phyloP scores from a whole-genome alignment of 1,140 invertebrate genomes.

The Euura saliciscinereae region DNA sequence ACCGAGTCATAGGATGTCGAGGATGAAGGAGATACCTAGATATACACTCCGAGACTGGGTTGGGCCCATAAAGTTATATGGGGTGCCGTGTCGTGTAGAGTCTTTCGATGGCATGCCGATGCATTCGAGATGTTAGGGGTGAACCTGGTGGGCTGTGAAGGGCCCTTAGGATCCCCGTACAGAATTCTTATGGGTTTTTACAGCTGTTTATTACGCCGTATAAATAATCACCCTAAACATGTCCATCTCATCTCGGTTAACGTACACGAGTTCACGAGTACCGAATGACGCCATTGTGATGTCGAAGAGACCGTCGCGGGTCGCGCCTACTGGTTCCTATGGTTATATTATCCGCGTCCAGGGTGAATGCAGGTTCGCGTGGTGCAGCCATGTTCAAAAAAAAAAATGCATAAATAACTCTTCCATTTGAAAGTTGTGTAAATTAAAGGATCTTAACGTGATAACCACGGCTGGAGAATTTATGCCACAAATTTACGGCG shows the following conservation, averaged over 20 bases:
- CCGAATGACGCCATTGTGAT: background rate
- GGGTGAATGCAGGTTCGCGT: background rate
- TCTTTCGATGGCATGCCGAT: slow-evolving; percentile 6
- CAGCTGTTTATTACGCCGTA: background rate
- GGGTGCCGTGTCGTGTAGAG: slow-evolving; percentile 6
- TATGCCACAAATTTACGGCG: background rate
- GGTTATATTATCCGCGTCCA: background rate
- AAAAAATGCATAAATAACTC: background rate
- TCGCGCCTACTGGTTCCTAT: background rate
- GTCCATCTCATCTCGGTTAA: background rate
- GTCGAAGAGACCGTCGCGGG: background rate
- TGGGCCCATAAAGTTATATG: slow-evolving; percentile 14
- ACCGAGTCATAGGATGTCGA: slow-evolving; percentile 10
- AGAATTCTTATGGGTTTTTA: slow-evolving; percentile 6
- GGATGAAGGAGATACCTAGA: slow-evolving; percentile 1
- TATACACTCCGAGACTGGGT: background rate
- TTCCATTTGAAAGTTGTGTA: background rate
- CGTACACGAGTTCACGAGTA: background rate
- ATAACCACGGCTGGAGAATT: background rate
- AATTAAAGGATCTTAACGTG: background rate
- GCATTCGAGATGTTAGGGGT: slow-evolving; percentile 3
- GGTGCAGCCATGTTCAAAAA: too few relatives aligned
- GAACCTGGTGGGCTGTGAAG: background rate
- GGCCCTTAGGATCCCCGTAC: background rate
- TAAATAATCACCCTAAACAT: slow-evolving; percentile 6